A percentile compares a stretch with the other conserved stretches of the same genome.
These are phyloP conservation scores for Callocephalon fimbriatum DNA, from an alignment of 2,113 vertebrate species.

Conservation along the genomic window DNA sequence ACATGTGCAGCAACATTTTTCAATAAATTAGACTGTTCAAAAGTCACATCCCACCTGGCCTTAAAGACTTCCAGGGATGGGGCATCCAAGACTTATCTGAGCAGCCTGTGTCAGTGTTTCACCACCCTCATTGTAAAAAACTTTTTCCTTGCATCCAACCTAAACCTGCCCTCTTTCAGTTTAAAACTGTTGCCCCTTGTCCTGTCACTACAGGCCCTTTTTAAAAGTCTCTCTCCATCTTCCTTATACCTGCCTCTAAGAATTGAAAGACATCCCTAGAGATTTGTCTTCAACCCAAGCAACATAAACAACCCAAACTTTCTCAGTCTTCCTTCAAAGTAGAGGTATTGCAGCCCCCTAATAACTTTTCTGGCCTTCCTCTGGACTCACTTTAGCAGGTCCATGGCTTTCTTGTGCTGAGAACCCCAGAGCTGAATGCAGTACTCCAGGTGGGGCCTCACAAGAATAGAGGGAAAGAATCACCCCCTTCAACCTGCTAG, in stretches of 20 bases:
- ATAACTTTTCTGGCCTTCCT: background rate
- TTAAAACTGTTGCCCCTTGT: background rate
- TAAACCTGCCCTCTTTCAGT: background rate
- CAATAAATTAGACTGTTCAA: background rate
- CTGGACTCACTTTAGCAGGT: background rate
- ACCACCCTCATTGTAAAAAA: accelerated
- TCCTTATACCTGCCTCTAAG: background rate
- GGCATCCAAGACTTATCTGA: background rate
- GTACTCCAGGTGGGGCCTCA: background rate
- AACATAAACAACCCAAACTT: background rate
- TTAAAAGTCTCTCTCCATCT: background rate
- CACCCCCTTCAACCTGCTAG: accelerated
- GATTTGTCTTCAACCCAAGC: background rate
- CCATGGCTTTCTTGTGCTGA: background rate
- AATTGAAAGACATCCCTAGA: accelerated
- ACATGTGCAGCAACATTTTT: background rate
- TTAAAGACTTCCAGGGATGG: background rate
- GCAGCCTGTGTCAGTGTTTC: background rate
- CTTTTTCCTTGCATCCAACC: background rate
- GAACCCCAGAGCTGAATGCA: background rate
- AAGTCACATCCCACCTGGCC: background rate
- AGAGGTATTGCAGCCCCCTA: background rate
- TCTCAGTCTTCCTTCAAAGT: background rate
- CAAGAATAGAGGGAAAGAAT: background rate
- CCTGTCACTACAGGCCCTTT: background rate